phyloP scores from a whole-genome alignment of 1,140 invertebrate species.

The Lepidurus packardi region DNA sequence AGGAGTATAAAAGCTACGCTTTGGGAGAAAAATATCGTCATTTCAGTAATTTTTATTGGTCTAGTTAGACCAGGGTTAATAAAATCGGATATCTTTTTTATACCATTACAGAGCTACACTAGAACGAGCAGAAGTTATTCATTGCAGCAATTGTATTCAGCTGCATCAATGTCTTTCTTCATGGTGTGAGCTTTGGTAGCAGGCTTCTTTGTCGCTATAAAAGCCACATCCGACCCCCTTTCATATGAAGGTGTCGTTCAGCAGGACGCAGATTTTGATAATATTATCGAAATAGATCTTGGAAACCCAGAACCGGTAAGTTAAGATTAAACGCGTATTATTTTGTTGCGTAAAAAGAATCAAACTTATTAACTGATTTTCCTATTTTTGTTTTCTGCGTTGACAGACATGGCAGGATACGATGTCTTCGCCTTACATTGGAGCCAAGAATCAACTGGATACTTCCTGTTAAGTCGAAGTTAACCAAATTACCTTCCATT shows the following conservation, averaged over 20 bases:
- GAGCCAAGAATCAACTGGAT: too few species aligned
- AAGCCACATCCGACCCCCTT: neutral
- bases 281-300: neutral
- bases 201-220: neutral
- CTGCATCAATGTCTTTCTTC: neutral
- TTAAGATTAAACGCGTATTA: neutral
- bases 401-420: slow-evolving; percentile 56
- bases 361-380: slow-evolving; percentile 20
- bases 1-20: neutral
- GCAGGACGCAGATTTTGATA: neutral
- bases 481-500: too few species aligned
- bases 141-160: neutral
- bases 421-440: slow-evolving; percentile 45
- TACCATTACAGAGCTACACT: neutral
- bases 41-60: neutral
- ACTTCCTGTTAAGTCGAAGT: too few species aligned
- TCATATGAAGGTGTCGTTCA: neutral
- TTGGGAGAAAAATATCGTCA: neutral
- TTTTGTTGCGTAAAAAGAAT: slow-evolving; percentile 27
- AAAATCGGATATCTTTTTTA: neutral
- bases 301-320: neutral
- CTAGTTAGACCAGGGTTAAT: neutral
- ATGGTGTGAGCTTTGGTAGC: neutral
- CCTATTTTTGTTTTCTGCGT: slow-evolving; percentile 30
- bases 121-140: neutral